phyloP scores from a whole-genome alignment of 2,888 invertebrate genomes.

The Podabrus alpinus region DNA sequence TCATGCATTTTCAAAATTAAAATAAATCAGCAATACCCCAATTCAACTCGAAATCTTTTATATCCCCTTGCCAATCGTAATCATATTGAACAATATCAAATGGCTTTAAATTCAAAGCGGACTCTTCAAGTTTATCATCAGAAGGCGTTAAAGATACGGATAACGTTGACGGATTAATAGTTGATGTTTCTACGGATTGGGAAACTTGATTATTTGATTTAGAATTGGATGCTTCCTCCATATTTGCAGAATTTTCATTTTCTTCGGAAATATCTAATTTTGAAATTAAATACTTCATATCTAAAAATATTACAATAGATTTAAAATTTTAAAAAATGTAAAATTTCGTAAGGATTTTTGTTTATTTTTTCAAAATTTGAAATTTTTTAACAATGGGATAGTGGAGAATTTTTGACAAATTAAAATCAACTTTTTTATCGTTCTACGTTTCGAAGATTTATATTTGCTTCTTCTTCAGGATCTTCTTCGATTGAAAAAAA shows the following conservation, averaged over 20 bases:
- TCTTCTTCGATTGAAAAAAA: too few species aligned
- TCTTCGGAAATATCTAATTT: background rate
- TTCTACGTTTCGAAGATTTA: too few species aligned
- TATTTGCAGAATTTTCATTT: background rate
- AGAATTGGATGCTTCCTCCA: fast-evolving
- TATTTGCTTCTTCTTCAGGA: too few species aligned
- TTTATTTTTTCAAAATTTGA: too few species aligned
- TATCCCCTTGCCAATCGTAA: background rate
- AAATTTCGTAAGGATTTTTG: background rate
- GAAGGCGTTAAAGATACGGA: background rate
- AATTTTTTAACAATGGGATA: too few species aligned
- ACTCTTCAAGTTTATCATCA: background rate
- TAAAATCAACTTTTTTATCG: too few species aligned
- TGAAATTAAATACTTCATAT: background rate
- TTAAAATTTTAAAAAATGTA: background rate
- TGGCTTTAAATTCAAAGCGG: background rate
- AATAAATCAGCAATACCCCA: background rate
- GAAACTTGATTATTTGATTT: background rate
- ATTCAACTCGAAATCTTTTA: background rate
- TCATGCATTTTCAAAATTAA: background rate
- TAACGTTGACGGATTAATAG: background rate
- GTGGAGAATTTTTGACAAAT: too few species aligned
- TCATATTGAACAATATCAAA: background rate
- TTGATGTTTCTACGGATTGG: background rate
- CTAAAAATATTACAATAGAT: background rate